Conservation (phyloP, 2,113 vertebrate genomes). For the Corydoras sp. region DNA sequence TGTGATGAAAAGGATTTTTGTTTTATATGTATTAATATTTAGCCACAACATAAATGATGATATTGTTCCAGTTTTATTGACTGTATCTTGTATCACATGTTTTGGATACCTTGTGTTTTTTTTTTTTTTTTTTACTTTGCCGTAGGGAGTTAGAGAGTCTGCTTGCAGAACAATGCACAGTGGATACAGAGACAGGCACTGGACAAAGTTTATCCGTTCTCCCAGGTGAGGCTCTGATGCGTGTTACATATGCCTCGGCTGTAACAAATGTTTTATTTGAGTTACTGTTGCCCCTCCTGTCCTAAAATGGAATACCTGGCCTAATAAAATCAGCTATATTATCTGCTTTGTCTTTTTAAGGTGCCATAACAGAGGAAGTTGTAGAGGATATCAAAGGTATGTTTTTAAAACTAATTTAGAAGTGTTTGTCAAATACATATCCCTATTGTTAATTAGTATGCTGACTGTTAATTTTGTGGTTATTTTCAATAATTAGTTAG, state of each 20-base stretch:
- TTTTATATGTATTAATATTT: not conserved
- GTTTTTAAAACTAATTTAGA: constrained; percentile 11
- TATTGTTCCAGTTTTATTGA: not conserved
- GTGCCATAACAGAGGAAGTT: constrained; percentile 83
- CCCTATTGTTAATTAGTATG: not conserved
- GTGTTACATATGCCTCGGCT: not conserved
- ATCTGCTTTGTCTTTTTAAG: constrained; percentile 52
- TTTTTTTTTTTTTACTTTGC: constrained; percentile 25
- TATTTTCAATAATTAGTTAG: constrained; percentile 69
- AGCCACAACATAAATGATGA: not conserved
- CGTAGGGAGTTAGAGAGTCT: constrained; percentile 81
- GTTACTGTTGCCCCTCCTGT: too few species aligned
- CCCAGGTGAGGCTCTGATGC: constrained; percentile 70
- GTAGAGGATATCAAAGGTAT: constrained; percentile 96
- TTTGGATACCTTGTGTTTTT: not conserved
- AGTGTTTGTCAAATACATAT: not conserved
- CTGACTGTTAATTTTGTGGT: not conserved
- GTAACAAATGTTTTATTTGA: too few species aligned
- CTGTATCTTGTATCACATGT: not conserved
- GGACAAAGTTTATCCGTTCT: constrained; percentile 81
- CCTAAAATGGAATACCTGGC: not conserved
- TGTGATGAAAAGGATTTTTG: not conserved
- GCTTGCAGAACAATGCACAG: constrained; percentile 85
- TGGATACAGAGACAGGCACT: constrained; percentile 79
- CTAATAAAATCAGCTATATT: not conserved